Evolutionary conservation across 2,113 vertebrate species (phyloP).

Genomic region (Microcebus ravelobensis): DNA sequence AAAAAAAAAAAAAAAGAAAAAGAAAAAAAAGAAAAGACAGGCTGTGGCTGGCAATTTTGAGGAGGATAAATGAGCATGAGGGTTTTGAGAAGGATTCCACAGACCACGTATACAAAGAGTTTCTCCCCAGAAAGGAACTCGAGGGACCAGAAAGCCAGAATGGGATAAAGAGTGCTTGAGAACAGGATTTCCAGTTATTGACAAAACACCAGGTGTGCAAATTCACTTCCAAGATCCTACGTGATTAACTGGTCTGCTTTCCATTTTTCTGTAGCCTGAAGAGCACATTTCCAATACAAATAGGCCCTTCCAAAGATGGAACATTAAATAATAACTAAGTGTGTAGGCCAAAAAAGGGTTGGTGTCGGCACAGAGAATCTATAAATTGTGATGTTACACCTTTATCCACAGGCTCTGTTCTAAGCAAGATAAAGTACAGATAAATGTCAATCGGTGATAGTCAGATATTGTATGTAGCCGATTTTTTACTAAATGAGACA

Average conservation of each 20-base stretch:
- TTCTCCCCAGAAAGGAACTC: background rate
- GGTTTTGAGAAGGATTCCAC: background rate
- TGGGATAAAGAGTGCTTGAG: background rate
- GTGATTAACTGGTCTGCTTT: background rate
- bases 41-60: background rate
- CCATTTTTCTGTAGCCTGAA: background rate
- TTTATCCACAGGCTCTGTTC: background rate
- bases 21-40: background rate
- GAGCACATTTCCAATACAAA: conserved; percentile 46
- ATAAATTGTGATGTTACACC: background rate
- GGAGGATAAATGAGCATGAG: background rate
- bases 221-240: background rate
- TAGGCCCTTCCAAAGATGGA: background rate
- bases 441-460: background rate
- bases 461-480: background rate
- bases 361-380: background rate
- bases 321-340: conserved; percentile 44
- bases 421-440: background rate
- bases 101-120: background rate
- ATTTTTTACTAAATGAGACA: background rate
- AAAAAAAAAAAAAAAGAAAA: no score
- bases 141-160: background rate
- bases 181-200: background rate
- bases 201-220: conserved; percentile 35
- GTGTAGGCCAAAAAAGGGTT: no score